Conservation (phyloP, 2,113 vertebrate genomes). For the Mystacornis crossleyi region DNA sequence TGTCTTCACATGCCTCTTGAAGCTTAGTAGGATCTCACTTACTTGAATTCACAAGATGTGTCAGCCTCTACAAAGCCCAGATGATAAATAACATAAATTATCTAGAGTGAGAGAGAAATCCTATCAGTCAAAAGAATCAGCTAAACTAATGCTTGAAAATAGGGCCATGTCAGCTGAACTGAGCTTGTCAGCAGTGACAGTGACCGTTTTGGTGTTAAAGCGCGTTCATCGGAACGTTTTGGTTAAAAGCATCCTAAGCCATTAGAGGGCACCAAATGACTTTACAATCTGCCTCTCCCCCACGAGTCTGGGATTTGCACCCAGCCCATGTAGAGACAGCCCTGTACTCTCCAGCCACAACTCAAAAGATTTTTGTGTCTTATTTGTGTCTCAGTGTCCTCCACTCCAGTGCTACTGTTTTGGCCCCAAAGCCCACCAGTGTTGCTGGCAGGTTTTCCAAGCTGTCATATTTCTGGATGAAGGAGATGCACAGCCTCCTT, state of each 20-base stretch:
- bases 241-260: not conserved
- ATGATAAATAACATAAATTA: not conserved
- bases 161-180: not conserved
- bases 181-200: not conserved
- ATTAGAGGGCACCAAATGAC: slow-evolving; percentile 67
- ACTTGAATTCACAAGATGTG: not conserved
- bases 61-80: not conserved
- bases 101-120: not conserved
- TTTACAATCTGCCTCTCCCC: not conserved
- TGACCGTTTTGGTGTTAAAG: rapidly evolving
- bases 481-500: not conserved
- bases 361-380: not conserved
- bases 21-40: not conserved
- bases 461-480: not conserved
- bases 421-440: not conserved
- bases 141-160: not conserved
- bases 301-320: not conserved
- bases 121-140: not conserved
- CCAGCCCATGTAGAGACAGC: not conserved
- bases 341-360: not conserved
- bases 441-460: not conserved
- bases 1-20: not conserved
- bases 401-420: not conserved
- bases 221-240: not conserved
- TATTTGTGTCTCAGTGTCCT: not conserved